phyloP scores from a whole-genome alignment of 1,140 invertebrate genomes.

The Cyphomyrmex costatus region DNA sequence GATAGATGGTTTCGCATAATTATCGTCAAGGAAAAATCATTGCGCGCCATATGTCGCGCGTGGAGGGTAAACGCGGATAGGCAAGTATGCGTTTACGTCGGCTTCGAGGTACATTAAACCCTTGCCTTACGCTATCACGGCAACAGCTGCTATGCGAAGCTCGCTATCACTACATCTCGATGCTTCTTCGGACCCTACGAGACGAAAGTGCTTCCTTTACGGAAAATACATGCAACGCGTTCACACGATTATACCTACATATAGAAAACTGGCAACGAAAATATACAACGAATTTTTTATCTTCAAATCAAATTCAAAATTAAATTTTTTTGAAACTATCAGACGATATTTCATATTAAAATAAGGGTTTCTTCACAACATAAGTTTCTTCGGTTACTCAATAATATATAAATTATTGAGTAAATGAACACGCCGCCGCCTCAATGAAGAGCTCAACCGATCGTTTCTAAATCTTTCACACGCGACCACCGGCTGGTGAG shows the following conservation, averaged over 20 bases:
- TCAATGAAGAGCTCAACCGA: constrained; percentile 60
- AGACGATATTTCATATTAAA: neutral
- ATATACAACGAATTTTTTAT: constrained; percentile 11
- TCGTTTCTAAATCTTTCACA: constrained; percentile 66
- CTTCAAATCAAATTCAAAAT: neutral
- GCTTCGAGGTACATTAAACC: constrained; percentile 79
- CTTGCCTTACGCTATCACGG: constrained; percentile 79
- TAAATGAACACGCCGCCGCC: neutral
- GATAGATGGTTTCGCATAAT: constrained; percentile 77
- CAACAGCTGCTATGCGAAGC: constrained; percentile 82
- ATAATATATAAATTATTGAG: neutral
- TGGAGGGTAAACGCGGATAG: constrained; percentile 76
- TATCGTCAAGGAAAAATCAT: constrained; percentile 79
- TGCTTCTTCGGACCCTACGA: constrained; percentile 57
- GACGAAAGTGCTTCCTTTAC: constrained; percentile 28
- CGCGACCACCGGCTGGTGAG: constrained; percentile 64
- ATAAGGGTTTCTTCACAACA: neutral
- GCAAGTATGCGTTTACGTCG: constrained; percentile 75
- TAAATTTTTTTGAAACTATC: neutral
- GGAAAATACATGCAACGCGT: constrained; percentile 4
- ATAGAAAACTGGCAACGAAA: neutral
- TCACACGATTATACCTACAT: constrained; percentile 37
- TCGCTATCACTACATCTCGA: constrained; percentile 80
- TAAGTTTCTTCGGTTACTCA: neutral
- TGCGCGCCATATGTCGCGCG: constrained; percentile 74